Percentiles rank a stretch among this genome's conserved stretches.
Evolutionary conservation across 2,888 invertebrate genomes (phyloP).

Genomic region (Escarpia spicata): DNA sequence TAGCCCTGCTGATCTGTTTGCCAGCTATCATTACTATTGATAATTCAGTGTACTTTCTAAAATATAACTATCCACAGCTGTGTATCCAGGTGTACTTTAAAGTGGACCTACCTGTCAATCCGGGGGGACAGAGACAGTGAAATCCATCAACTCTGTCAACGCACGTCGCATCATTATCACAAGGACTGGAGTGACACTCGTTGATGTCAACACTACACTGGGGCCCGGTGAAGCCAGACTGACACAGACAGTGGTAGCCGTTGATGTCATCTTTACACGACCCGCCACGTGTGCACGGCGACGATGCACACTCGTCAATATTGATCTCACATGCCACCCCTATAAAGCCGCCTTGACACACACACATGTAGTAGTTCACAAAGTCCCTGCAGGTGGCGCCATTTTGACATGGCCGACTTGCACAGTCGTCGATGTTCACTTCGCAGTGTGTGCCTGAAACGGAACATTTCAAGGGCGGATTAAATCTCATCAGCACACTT

Average conservation of each 20-base stretch:
- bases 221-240: slow-evolving; percentile 36
- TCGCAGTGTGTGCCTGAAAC: slow-evolving; percentile 84
- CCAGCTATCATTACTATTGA: too few relatives aligned
- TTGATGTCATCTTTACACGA: slow-evolving; percentile 72
- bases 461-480: slow-evolving; percentile 76
- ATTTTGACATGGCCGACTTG: slow-evolving; percentile 79
- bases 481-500: neutral
- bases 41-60: neutral
- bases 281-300: slow-evolving; percentile 91
- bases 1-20: too few relatives aligned
- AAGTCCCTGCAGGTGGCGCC: slow-evolving; percentile 43
- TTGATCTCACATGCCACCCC: slow-evolving; percentile 51
- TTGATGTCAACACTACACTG: slow-evolving; percentile 39
- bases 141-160: slow-evolving; percentile 34
- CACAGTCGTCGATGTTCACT: slow-evolving; percentile 95
- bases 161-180: slow-evolving; percentile 35
- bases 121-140: slow-evolving; percentile 35
- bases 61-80: too few relatives aligned
- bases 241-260: slow-evolving; percentile 37
- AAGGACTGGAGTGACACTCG: slow-evolving; percentile 40
- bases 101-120: slow-evolving; percentile 45
- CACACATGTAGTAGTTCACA: slow-evolving; percentile 24
- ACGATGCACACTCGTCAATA: slow-evolving; percentile 87
- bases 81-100: slow-evolving; percentile 47
- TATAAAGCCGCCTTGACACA: slow-evolving; percentile 25